These are phyloP conservation scores for Callitettix versicolor DNA, from an alignment of 1,140 invertebrate genomes.

Conservation along the genomic window DNA sequence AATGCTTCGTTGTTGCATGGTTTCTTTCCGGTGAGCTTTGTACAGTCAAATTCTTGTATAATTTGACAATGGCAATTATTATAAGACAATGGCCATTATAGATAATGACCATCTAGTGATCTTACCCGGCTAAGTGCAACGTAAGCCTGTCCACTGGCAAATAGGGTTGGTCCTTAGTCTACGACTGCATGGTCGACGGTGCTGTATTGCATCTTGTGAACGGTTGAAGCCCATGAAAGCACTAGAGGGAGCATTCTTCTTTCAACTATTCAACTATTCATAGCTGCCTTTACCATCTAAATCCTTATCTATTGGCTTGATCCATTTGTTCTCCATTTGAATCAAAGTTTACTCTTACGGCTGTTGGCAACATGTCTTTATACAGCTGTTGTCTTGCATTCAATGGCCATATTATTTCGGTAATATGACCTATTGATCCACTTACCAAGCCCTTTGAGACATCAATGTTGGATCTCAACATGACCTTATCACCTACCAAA, in stretches of 20 bases:
- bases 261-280: conserved; percentile 24
- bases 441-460: not conserved
- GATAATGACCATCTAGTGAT: not conserved
- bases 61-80: too few relatives aligned
- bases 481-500: conserved; percentile 7
- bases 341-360: conserved; percentile 23
- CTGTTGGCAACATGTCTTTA: conserved; percentile 21
- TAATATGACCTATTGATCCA: not conserved
- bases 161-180: not conserved
- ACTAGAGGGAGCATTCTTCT: conserved; percentile 31
- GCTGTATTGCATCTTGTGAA: conserved; percentile 31
- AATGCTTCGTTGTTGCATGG: not conserved
- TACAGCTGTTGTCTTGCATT: conserved; percentile 25
- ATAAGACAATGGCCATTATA: too few relatives aligned
- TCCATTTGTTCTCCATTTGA: conserved; percentile 14
- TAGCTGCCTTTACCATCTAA: conserved; percentile 21
- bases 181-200: not conserved
- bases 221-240: conserved; percentile 30
- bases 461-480: not conserved
- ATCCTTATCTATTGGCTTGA: conserved; percentile 16
- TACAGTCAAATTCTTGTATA: conserved; percentile 1
- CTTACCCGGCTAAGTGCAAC: not conserved
- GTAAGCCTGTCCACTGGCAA: not conserved
- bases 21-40: not conserved
- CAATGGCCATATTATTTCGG: not conserved